Percentiles rank a stretch among this genome's conserved stretches.
phyloP scores from a whole-genome alignment of 2,113 vertebrate species.

The Actinemys pallida region DNA sequence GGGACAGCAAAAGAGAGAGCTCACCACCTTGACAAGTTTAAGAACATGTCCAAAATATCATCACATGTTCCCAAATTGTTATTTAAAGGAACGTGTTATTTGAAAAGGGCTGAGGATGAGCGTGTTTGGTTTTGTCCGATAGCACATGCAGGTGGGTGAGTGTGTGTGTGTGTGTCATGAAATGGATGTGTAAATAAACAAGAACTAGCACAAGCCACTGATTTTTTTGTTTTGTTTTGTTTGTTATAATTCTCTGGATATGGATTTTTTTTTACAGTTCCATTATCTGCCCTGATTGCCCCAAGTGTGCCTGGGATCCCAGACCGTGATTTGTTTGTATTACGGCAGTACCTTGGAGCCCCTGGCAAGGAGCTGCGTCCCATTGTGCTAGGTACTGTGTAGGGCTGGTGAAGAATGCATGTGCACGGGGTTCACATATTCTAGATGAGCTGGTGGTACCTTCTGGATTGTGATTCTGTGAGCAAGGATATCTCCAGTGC shows the following conservation, averaged over 20 bases:
- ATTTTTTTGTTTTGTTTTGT: not conserved
- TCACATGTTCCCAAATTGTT: accelerated
- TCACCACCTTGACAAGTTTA: not conserved
- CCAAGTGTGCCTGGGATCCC: not conserved
- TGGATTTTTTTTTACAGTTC: not conserved
- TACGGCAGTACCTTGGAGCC: not conserved
- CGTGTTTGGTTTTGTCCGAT: not conserved
- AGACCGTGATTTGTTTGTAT: not conserved
- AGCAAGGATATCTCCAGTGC: not conserved
- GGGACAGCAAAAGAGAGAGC: accelerated
- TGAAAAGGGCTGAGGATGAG: not conserved
- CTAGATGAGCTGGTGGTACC: not conserved
- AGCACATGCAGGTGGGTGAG: accelerated
- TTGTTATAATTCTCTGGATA: not conserved
- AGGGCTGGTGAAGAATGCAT: not conserved
- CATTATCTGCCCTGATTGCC: accelerated
- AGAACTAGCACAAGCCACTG: not conserved
- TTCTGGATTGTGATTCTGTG: not conserved
- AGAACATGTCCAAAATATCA: not conserved
- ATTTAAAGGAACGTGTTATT: accelerated
- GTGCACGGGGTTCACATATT: not conserved
- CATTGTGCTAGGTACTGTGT: not conserved
- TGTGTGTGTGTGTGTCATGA: not conserved
- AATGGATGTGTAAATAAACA: not conserved
- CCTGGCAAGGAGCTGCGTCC: not conserved